Percentiles rank a stretch among this genome's conserved stretches.
Conservation (phyloP, 2,888 invertebrate genomes). For the Leptinotarsa haldemani region DNA sequence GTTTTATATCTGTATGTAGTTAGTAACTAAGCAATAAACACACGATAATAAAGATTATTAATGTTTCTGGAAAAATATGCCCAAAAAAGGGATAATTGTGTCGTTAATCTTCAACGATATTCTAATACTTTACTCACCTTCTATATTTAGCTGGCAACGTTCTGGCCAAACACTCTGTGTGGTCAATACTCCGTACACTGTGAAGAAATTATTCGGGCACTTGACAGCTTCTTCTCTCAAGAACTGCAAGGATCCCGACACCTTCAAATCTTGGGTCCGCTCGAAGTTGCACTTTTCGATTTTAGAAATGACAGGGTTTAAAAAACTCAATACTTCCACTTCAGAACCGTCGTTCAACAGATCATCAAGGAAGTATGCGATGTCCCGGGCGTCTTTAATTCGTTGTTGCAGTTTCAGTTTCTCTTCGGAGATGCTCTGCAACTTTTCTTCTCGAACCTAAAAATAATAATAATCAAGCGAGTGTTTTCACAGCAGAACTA, state of each 20-base stretch:
- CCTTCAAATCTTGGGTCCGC: constrained; percentile 62
- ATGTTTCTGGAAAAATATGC: too few relatives aligned
- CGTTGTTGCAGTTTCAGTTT: constrained; percentile 68
- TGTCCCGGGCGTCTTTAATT: constrained; percentile 70
- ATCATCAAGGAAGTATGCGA: constrained; percentile 73
- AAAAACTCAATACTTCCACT: constrained; percentile 78
- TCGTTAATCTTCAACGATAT: neutral
- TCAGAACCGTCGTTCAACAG: constrained; percentile 74
- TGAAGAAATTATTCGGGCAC: constrained; percentile 63
- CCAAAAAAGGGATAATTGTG: too few relatives aligned
- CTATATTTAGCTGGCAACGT: constrained; percentile 70
- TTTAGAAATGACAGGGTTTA: constrained; percentile 74
- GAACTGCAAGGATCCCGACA: constrained; percentile 69
- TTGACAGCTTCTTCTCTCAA: constrained; percentile 69
- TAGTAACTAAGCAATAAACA: too few relatives aligned
- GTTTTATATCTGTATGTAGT: too few relatives aligned
- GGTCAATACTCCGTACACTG: constrained; percentile 71
- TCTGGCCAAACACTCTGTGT: constrained; percentile 75
- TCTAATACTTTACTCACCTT: constrained; percentile 63
- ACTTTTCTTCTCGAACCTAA: constrained; percentile 59
- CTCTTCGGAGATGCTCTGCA: constrained; percentile 65
- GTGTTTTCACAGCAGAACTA: too few relatives aligned
- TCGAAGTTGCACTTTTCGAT: constrained; percentile 73
- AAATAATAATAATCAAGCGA: constrained; percentile 8
- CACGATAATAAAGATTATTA: too few relatives aligned